These are phyloP conservation scores for Tinea semifulvella DNA, from an alignment of 2,888 invertebrate genomes.

Conservation along the genomic window DNA sequence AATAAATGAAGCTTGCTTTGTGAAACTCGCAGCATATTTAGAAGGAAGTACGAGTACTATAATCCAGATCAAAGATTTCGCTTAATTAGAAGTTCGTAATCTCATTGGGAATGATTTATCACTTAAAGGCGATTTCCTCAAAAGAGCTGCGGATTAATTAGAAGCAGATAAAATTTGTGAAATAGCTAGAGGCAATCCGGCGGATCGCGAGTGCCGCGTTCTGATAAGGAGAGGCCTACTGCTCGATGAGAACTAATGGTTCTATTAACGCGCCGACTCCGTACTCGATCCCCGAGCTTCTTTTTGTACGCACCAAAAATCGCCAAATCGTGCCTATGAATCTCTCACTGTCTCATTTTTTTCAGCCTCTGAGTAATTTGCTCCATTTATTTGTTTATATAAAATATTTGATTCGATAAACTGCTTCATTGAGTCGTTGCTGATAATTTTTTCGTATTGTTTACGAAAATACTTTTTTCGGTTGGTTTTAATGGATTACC, in stretches of 20 bases:
- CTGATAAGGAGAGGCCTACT: conserved; percentile 39
- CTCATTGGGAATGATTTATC: conserved; percentile 48
- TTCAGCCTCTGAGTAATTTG: conserved; percentile 27
- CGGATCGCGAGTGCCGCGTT: conserved; percentile 39
- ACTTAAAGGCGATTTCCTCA: conserved; percentile 48
- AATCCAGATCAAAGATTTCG: conserved; percentile 48
- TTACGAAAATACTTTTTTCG: conserved; percentile 29
- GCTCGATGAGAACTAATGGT: conserved; percentile 48
- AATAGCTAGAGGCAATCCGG: conserved; percentile 35
- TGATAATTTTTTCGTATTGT: conserved; percentile 24
- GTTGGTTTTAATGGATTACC: conserved; percentile 25
- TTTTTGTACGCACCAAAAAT: conserved; percentile 40
- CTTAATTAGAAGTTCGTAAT: conserved; percentile 47
- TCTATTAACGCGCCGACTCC: conserved; percentile 39
- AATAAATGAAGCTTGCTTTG: conserved; percentile 1
- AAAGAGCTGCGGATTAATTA: conserved; percentile 59
- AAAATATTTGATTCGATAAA: conserved; percentile 42
- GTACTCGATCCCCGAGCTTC: conserved; percentile 25
- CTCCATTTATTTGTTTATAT: conserved; percentile 35
- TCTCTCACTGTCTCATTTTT: conserved; percentile 32
- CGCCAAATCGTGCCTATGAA: conserved; percentile 35
- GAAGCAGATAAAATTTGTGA: conserved; percentile 58
- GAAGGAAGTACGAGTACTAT: conserved; percentile 9
- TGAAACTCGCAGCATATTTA: conserved; percentile 10
- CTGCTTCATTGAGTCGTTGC: conserved; percentile 28